A percentile compares a stretch with the other conserved stretches of the same genome.
These are phyloP conservation scores for Oryzias melastigma DNA, from an alignment of 2,113 vertebrate species.

Conservation along the genomic window DNA sequence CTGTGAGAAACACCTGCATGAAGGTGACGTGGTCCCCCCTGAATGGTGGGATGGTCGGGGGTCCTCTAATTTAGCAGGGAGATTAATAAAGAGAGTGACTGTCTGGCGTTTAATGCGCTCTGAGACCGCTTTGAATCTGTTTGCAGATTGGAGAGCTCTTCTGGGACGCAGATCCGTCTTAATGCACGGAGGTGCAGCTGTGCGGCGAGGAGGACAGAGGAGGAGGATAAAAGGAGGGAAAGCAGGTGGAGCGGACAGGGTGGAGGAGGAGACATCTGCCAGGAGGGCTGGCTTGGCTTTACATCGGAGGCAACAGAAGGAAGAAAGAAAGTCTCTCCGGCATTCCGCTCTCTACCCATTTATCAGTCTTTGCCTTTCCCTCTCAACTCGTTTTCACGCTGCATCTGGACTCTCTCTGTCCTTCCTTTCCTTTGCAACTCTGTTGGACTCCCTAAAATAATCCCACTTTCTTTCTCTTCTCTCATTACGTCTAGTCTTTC, in stretches of 20 bases:
- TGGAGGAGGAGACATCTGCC: slow-evolving; percentile 62
- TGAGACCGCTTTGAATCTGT: slow-evolving; percentile 14
- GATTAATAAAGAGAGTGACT: slow-evolving; percentile 25
- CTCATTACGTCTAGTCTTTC: slow-evolving; percentile 42
- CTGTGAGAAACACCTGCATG: neutral
- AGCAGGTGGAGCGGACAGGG: slow-evolving; percentile 58
- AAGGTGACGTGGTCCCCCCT: neutral
- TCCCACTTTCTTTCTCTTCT: slow-evolving; percentile 40
- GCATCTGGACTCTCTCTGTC: slow-evolving; percentile 61
- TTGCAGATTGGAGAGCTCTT: slow-evolving; percentile 39
- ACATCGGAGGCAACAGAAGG: slow-evolving; percentile 50
- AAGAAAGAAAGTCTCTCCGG: slow-evolving; percentile 58
- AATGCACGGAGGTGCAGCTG: slow-evolving; percentile 61
- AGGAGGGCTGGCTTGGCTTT: slow-evolving; percentile 59
- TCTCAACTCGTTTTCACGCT: slow-evolving; percentile 41
- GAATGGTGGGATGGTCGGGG: neutral
- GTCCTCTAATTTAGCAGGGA: slow-evolving; percentile 9
- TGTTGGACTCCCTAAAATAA: slow-evolving; percentile 29
- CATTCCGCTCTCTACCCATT: slow-evolving; percentile 53
- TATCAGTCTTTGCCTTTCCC: slow-evolving; percentile 58
- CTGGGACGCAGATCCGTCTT: slow-evolving; percentile 35
- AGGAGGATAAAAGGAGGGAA: slow-evolving; percentile 55
- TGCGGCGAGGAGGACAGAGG: slow-evolving; percentile 47
- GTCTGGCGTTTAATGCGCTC: slow-evolving; percentile 25
- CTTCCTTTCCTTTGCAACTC: slow-evolving; percentile 38